Evolutionary conservation across 2,113 vertebrate genomes (phyloP).

Genomic region (Lagopus muta): DNA sequence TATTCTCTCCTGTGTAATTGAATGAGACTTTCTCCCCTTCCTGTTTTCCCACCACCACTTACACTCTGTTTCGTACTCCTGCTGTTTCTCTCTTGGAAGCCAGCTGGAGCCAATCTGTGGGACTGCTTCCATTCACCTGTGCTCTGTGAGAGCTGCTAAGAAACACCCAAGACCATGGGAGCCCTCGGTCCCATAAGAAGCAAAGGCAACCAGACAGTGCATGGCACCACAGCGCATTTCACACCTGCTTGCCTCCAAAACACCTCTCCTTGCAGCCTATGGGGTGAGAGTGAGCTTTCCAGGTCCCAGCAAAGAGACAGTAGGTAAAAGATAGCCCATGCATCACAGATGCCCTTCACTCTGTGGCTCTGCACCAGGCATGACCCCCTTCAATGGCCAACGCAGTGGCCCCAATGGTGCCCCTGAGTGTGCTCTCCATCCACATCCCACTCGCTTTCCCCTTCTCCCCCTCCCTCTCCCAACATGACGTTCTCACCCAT

Average conservation of each 20-base stretch:
- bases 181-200: neutral
- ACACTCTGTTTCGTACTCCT: neutral
- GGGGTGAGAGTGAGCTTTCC: neutral
- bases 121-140: neutral
- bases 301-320: neutral
- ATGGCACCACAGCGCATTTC: neutral
- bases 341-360: neutral
- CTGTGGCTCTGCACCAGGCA: too few species aligned
- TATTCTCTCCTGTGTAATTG: constrained; percentile 52
- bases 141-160: accelerated
- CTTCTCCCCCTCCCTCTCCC: neutral
- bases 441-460: neutral
- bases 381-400: neutral
- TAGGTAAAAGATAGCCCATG: neutral
- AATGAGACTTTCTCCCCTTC: constrained; percentile 13
- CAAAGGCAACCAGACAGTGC: neutral
- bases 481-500: neutral
- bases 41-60: neutral
- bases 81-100: neutral
- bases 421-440: neutral
- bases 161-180: accelerated
- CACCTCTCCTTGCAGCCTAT: too few species aligned
- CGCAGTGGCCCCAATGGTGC: neutral
- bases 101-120: neutral
- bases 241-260: neutral